Conservation (phyloP, 1,140 invertebrate genomes). For the Lycorma delicatula region DNA sequence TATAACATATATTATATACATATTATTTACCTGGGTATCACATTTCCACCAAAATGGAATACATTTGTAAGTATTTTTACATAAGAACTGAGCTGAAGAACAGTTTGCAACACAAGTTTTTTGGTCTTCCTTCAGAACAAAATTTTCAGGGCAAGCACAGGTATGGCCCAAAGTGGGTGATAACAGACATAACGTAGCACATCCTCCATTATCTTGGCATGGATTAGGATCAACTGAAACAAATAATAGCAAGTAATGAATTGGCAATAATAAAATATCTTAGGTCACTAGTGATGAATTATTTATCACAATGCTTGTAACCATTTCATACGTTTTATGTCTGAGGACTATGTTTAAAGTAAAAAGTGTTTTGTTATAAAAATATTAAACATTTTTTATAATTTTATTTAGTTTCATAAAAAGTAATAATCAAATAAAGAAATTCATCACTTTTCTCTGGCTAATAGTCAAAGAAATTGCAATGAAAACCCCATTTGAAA, state of each 20-base stretch:
- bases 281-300: too few species aligned
- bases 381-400: neutral
- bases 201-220: constrained; percentile 48
- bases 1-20: too few species aligned
- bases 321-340: too few species aligned
- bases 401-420: neutral
- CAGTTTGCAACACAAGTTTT: constrained; percentile 66
- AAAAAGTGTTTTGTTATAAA: too few species aligned
- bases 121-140: constrained; percentile 54
- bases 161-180: constrained; percentile 43
- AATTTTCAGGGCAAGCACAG: constrained; percentile 77
- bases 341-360: too few species aligned
- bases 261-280: too few species aligned
- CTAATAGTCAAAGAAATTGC: too few species aligned
- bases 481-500: too few species aligned
- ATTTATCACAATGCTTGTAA: too few species aligned
- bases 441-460: too few species aligned
- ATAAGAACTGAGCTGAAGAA: constrained; percentile 70
- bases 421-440: too few species aligned
- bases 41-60: constrained; percentile 56
- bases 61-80: constrained; percentile 60
- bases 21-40: constrained; percentile 44
- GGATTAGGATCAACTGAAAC: constrained; percentile 38
- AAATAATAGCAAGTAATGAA: too few species aligned
- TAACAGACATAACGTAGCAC: constrained; percentile 68